Conservation (phyloP, 1,140 invertebrate genomes). For the Meloidogyne exigua region DNA sequence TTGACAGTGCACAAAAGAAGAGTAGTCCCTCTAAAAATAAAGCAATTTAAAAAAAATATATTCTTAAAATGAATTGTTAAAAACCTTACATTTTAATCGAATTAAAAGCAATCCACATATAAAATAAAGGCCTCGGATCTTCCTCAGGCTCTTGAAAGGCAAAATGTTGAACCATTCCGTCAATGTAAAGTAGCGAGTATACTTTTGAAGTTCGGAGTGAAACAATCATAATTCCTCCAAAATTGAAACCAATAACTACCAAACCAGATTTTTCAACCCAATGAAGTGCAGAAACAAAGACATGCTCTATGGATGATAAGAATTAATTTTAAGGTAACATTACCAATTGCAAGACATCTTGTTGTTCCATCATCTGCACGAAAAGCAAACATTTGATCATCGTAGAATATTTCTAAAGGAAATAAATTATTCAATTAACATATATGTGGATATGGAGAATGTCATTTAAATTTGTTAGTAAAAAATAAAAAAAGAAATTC, state of each 20-base stretch:
- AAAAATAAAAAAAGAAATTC: too few species aligned
- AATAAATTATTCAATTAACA: background rate
- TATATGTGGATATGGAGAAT: background rate
- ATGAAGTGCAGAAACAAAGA: constrained; percentile 30
- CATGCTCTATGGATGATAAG: constrained; percentile 35
- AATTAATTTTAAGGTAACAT: background rate
- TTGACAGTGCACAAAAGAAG: constrained; percentile 30
- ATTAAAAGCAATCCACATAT: constrained; percentile 32
- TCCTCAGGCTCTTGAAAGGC: constrained; percentile 41
- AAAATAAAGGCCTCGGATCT: constrained; percentile 34
- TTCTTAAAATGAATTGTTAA: background rate
- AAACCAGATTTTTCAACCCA: constrained; percentile 31
- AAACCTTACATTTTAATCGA: constrained; percentile 8
- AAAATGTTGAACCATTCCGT: constrained; percentile 34
- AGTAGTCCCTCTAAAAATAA: constrained; percentile 21
- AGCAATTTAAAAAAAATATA: background rate
- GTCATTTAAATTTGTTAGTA: background rate
- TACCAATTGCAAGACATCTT: constrained; percentile 24
- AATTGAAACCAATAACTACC: constrained; percentile 34
- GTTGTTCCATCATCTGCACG: constrained; percentile 28
- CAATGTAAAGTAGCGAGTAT: constrained; percentile 24
- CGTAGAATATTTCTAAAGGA: constrained; percentile 32
- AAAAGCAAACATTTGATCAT: constrained; percentile 37
- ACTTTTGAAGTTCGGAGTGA: constrained; percentile 38
- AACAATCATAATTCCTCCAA: constrained; percentile 32